These are phyloP conservation scores for Limenitis camilla DNA, from an alignment of 2,888 invertebrate species.

Conservation along the genomic window DNA sequence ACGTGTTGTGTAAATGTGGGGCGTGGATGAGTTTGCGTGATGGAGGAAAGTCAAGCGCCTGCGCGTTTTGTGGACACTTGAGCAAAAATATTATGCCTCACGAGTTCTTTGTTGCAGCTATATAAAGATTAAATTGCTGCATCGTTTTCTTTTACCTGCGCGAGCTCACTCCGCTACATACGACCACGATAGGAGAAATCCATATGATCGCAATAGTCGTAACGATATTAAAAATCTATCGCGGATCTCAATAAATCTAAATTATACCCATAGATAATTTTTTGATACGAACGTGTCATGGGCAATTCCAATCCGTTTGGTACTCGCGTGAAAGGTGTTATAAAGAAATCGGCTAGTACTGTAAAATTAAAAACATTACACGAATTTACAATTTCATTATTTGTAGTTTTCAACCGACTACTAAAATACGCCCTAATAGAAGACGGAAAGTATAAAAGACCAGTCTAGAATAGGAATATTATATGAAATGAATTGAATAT, in stretches of 20 bases:
- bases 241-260: slow-evolving; percentile 33
- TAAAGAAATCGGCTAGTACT: too few species aligned
- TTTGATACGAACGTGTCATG: slow-evolving; percentile 19
- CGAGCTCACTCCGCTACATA: slow-evolving; percentile 20
- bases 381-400: too few species aligned
- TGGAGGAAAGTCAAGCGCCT: slow-evolving; percentile 25
- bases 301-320: too few species aligned
- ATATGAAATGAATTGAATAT: too few species aligned
- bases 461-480: too few species aligned
- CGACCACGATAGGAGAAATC: slow-evolving; percentile 34
- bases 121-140: slow-evolving; percentile 14
- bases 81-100: slow-evolving; percentile 5
- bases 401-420: too few species aligned
- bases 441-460: too few species aligned
- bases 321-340: too few species aligned
- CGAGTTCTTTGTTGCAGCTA: slow-evolving; percentile 1
- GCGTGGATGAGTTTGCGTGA: slow-evolving; percentile 33
- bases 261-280: slow-evolving; percentile 31
- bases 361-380: too few species aligned
- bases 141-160: not conserved
- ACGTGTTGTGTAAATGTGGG: slow-evolving; percentile 37
- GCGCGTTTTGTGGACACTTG: slow-evolving; percentile 12
- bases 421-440: too few species aligned
- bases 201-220: slow-evolving; percentile 37
- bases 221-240: slow-evolving; percentile 34